Percentiles rank a stretch among this genome's conserved stretches.
These are phyloP conservation scores for Paradoxurus hermaphroditus DNA, from an alignment of 2,113 vertebrate genomes.

Conservation along the genomic window DNA sequence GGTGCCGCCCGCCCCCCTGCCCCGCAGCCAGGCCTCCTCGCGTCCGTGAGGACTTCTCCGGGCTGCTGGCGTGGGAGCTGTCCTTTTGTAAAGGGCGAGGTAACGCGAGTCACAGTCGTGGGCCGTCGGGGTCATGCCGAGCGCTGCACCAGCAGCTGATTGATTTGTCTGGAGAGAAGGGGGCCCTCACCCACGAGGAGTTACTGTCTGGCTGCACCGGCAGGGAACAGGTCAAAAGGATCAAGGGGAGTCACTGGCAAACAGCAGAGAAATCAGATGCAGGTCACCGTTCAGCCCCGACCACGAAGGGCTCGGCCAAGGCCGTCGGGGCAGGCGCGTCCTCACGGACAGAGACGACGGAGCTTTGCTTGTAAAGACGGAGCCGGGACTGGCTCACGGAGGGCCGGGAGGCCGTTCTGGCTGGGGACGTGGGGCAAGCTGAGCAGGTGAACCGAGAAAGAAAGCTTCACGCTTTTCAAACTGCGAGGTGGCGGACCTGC, in stretches of 20 bases:
- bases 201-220: neutral
- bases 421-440: neutral
- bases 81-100: neutral
- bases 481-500: neutral
- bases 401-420: neutral
- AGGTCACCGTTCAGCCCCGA: neutral
- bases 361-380: neutral
- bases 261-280: no score
- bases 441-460: neutral
- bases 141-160: neutral
- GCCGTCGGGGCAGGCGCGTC: neutral
- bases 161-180: neutral
- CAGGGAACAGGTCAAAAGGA: neutral
- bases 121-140: neutral
- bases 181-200: neutral
- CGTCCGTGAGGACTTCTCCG: neutral
- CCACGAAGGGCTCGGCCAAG: neutral
- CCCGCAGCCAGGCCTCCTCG: neutral
- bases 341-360: neutral
- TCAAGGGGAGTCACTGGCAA: neutral
- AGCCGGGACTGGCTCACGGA: neutral
- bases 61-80: neutral
- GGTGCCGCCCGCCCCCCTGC: neutral
- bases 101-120: neutral
- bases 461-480: neutral